Evolutionary conservation across 2,113 vertebrate species (phyloP), one percentile per base, ranked within the genome.

Genomic region (Gadus macrocephalus): DNA sequence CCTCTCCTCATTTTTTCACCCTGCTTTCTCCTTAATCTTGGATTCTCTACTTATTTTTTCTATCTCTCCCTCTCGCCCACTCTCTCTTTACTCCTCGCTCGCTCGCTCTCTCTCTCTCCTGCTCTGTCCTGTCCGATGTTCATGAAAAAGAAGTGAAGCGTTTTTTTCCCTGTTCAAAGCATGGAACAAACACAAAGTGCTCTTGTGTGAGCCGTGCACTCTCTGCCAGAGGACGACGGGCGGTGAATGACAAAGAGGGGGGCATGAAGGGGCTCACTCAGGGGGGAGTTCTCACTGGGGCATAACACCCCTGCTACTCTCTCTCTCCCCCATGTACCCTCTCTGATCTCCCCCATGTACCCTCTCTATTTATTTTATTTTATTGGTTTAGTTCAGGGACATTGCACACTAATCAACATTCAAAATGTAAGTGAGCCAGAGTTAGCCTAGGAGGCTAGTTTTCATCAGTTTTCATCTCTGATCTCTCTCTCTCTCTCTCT

Each of bases 221-320:
- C 77, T 83, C 78, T 89, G 87, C 89, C 80, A 88, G 82, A 82
- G 79, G 59, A 86, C 77, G 83, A 88, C 85, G 22, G 85, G 74
- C 84, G 83, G 82, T 89, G 92, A 89, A 92, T 92, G 88, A 90
- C 88, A 92, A 92, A 90, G 85, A 90, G 86, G 87, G 73, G 74
- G 53, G 80, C 71, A 82, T 73, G 83, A 83, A 88, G 90, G 88
- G 90, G 89, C 86, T 89, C 88, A 42, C 64, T 2, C 78, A 73
- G 87, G 87, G 89, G 91, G 84, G 84, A 19, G 77, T 72, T 80
- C 70, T 79, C 73, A 77, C 53, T n/a, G 16, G 83, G 78, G 76
- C 83, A 80, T 35, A 78, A 81, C 70, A 78, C 77, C 69, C 73
- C 58, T 75, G 66, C 53, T 31, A 53, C 19, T 15, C 42, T 15